These are phyloP conservation scores for Drosophila tanythrix DNA, from an alignment of 2,888 invertebrate genomes.

Conservation along the genomic window DNA sequence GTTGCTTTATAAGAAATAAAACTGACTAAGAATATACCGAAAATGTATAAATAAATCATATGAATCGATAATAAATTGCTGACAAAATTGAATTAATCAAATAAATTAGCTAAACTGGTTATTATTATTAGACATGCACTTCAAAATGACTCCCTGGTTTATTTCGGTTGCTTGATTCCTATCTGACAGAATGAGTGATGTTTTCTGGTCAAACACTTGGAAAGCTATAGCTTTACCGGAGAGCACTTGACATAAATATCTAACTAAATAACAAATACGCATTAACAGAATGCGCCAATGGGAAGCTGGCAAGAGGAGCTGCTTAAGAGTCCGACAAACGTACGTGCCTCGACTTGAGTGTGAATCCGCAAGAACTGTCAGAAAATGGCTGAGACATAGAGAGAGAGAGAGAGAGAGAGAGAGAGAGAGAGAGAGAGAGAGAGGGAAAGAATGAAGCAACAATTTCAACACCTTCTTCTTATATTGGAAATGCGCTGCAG, in stretches of 20 bases:
- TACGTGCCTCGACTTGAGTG: slow-evolving; percentile 66
- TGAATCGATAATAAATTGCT: not conserved
- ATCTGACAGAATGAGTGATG: not conserved
- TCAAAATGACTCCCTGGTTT: not conserved
- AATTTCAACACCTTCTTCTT: slow-evolving; percentile 21
- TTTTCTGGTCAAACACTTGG: slow-evolving; percentile 1
- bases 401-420: not conserved
- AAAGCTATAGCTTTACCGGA: slow-evolving; percentile 40
- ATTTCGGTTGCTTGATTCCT: not conserved
- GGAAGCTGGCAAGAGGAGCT: slow-evolving; percentile 14
- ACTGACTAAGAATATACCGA: not conserved
- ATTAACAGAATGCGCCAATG: slow-evolving; percentile 58
- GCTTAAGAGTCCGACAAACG: slow-evolving; percentile 39
- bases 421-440: not conserved
- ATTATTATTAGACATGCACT: not conserved
- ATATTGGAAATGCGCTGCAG: not conserved
- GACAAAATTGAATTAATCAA: not conserved
- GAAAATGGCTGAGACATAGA: not conserved
- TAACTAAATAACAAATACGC: slow-evolving; percentile 47
- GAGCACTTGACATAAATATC: slow-evolving; percentile 40
- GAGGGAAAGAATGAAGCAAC: not conserved
- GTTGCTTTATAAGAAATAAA: not conserved
- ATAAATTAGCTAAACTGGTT: not conserved
- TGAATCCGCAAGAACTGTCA: slow-evolving; percentile 51
- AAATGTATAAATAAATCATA: not conserved